Base-by-base conservation (phyloP, 2,797 vertebrate genomes). In the Rhyacichthys aspro region DNA sequence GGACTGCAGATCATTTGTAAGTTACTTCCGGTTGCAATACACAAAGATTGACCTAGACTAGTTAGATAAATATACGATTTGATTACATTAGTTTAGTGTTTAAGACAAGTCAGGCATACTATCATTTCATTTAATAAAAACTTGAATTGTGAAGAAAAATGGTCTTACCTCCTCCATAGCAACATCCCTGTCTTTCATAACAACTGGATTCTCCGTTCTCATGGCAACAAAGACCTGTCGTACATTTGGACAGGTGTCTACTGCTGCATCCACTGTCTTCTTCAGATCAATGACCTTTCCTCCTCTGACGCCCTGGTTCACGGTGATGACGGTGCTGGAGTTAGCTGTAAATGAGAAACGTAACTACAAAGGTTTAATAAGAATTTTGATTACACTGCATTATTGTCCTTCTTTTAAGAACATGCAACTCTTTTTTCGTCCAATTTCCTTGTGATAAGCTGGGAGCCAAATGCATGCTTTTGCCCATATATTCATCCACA, bases 311-410 rank as follows among this genome's bases (percentile, higher is more conserved):
- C 92, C 95, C 82, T 98, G 94, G 89, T 98, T 97, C 81, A 92
- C 93, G 0, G 97, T 99, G 85, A 99, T 93, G 72, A 99, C 86
- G 23, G 92, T 94, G 88, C 94, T 96, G 88, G 96, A 98, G 78
- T 92, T 91, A 67, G 96, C 97, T 97, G 70, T 23, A 83, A 50
- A 65, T n/a, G 10, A 5, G 37, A 50, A 0, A 38, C 1, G 9
- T 9, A 11, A 11, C 2, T 16, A 32, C 33, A 64, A 55, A 42
- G 11, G 42, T 43, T 43, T 39, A 11, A 39, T 10, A 5, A 41
- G 1, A 2, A 6, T 41, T 12, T 23, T 23, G 5, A 23, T 23
- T 23, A 28, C 23, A 28, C 23, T 28, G 23, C 23, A 28, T 28
- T 28, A 28, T 6, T 28, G 23, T 28, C 4, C 23, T 28, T 28